A percentile compares a stretch with the other conserved stretches of the same genome.
These are phyloP conservation scores for Phortica okadai DNA, from an alignment of 2,888 invertebrate species.

Conservation along the genomic window DNA sequence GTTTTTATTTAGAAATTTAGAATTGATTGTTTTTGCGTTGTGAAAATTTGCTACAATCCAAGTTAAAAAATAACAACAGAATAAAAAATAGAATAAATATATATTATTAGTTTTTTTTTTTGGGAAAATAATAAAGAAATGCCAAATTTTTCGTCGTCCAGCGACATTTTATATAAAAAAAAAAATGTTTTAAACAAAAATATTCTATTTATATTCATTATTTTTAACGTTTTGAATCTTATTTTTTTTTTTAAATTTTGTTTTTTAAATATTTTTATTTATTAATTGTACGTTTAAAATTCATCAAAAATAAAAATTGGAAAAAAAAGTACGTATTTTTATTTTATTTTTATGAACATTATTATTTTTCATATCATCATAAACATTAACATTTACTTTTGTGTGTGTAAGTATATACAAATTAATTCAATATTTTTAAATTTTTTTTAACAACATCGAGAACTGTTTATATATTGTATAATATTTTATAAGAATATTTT, in stretches of 20 bases:
- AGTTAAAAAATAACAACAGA: slow-evolving; percentile 40
- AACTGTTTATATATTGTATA: slow-evolving; percentile 25
- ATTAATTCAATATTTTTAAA: background rate
- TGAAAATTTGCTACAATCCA: slow-evolving; percentile 40
- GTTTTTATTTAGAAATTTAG: slow-evolving; percentile 41
- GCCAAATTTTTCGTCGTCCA: slow-evolving; percentile 61
- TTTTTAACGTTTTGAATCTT: background rate
- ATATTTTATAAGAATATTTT: slow-evolving; percentile 19
- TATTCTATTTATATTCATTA: slow-evolving; percentile 17
- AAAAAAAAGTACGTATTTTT: background rate
- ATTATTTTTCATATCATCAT: no score
- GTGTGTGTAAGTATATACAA: background rate
- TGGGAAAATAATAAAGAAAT: slow-evolving; percentile 31
- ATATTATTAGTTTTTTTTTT: slow-evolving; percentile 37
- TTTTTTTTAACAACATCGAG: slow-evolving; percentile 28
- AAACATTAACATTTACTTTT: no score
- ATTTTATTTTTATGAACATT: background rate
- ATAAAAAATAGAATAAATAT: slow-evolving; percentile 29
- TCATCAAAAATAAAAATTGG: slow-evolving; percentile 2
- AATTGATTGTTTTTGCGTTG: slow-evolving; percentile 68
- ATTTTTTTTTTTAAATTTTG: background rate
- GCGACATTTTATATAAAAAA: slow-evolving; percentile 60
- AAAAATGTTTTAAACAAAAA: slow-evolving; percentile 29
- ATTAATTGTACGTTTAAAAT: background rate
- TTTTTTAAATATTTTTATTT: background rate